Evolutionary conservation across 2,888 invertebrate species (phyloP).

Genomic region (Drosophila koepferae): DNA sequence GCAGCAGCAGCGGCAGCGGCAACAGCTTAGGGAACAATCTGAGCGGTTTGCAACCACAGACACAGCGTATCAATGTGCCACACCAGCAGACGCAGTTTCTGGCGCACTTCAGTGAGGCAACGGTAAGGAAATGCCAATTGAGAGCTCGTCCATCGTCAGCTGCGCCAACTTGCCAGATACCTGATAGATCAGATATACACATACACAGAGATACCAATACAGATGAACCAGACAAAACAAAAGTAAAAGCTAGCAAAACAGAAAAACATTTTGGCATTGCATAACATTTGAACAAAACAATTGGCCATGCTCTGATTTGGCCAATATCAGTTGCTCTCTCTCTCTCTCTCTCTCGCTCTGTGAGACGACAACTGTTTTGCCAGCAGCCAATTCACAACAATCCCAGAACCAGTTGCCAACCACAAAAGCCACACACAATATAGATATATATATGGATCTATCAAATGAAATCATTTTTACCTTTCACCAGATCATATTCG

Average conservation of each 20-base stretch:
- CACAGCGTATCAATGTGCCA: slow-evolving; percentile 83
- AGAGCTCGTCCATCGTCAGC: slow-evolving; percentile 29
- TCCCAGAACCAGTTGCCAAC: slow-evolving; percentile 70
- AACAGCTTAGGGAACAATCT: slow-evolving; percentile 39
- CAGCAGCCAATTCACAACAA: slow-evolving; percentile 43
- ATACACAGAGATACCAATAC: background rate
- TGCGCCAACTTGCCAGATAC: slow-evolving; percentile 10
- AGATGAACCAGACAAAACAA: background rate
- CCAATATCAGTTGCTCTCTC: slow-evolving; percentile 59
- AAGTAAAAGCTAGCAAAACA: slow-evolving; percentile 73
- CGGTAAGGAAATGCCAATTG: slow-evolving; percentile 72
- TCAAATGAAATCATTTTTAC: slow-evolving; percentile 62
- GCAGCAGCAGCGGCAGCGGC: slow-evolving; percentile 34
- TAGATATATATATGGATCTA: slow-evolving; percentile 6
- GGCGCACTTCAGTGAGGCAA: slow-evolving; percentile 83
- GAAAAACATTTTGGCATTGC: slow-evolving; percentile 65
- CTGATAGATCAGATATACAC: slow-evolving; percentile 16
- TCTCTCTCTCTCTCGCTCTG: background rate
- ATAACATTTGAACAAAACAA: slow-evolving; percentile 74
- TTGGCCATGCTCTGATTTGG: slow-evolving; percentile 79
- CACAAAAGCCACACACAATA: slow-evolving; percentile 32
- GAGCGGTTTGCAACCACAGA: slow-evolving; percentile 71
- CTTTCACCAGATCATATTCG: slow-evolving; percentile 66
- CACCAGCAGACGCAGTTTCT: slow-evolving; percentile 85
- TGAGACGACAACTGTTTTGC: slow-evolving; percentile 40